These are phyloP conservation scores for Harpegnathos saltator DNA, from an alignment of 1,140 invertebrate genomes.

Conservation along the genomic window DNA sequence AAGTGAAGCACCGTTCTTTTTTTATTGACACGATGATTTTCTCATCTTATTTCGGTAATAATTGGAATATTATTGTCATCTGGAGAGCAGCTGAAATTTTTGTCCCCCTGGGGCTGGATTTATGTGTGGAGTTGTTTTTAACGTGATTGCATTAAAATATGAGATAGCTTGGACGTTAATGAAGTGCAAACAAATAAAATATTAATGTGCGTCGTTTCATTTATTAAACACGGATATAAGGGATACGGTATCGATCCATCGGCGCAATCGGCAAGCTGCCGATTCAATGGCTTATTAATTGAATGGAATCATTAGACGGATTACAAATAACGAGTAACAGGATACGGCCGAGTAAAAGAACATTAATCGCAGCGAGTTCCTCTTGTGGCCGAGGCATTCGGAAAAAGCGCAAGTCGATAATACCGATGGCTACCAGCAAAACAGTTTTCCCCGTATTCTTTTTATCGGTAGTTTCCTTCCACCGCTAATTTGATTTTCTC, in stretches of 20 bases:
- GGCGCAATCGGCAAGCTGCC: constrained; percentile 23
- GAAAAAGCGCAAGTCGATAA: constrained; percentile 51
- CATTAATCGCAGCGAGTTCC: constrained; percentile 49
- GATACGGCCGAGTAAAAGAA: constrained; percentile 48
- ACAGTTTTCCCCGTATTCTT: constrained; percentile 52
- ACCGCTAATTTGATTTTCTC: constrained; percentile 67
- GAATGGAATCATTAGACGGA: constrained; percentile 49
- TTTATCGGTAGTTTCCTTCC: constrained; percentile 36
- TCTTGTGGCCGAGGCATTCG: neutral
- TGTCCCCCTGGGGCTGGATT: too few relatives aligned
- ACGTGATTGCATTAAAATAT: neutral
- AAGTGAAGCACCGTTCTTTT: neutral
- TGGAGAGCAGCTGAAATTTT: neutral
- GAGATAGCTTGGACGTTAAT: neutral
- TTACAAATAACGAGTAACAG: constrained; percentile 55
- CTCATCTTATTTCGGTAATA: neutral
- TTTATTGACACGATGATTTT: constrained; percentile 1
- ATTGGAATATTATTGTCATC: neutral
- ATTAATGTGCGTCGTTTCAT: neutral
- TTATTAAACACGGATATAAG: constrained; percentile 35
- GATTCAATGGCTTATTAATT: constrained; percentile 52
- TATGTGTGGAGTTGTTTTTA: neutral
- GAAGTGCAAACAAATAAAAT: neutral
- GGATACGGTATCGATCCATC: neutral
- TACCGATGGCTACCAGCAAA: constrained; percentile 55